A percentile compares a stretch with the other conserved stretches of the same genome.
Conservation (phyloP, 1,140 invertebrate species). For the Atta cephalotes region DNA sequence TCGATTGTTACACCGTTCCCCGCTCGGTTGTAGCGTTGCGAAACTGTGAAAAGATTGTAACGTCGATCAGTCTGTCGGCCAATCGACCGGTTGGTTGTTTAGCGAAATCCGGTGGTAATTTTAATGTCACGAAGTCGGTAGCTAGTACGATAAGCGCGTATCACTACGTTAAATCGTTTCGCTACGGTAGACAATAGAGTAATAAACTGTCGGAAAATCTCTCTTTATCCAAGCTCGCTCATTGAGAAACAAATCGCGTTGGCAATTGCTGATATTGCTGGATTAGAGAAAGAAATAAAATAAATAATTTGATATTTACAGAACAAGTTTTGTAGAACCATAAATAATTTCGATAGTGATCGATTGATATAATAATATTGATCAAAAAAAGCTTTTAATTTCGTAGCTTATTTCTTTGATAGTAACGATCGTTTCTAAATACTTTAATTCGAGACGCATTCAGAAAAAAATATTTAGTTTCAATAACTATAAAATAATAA, state of each 20-base stretch:
- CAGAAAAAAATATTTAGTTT: too few relatives aligned
- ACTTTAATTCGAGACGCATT: neutral
- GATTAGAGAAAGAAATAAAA: constrained; percentile 2
- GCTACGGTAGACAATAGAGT: constrained; percentile 47
- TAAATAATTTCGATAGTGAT: constrained; percentile 16
- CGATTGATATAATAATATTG: neutral
- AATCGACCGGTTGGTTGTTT: constrained; percentile 10
- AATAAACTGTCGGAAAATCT: constrained; percentile 53
- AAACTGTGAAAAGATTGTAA: constrained; percentile 27
- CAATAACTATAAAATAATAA: too few relatives aligned
- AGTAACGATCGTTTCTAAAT: neutral
- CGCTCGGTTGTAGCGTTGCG: constrained; percentile 3
- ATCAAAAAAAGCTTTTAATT: neutral
- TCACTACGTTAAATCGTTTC: constrained; percentile 43
- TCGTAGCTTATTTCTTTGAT: neutral
- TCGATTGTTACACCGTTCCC: constrained; percentile 31
- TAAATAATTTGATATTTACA: constrained; percentile 2
- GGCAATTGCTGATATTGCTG: constrained; percentile 25
- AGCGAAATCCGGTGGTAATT: constrained; percentile 45
- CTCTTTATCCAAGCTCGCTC: constrained; percentile 7
- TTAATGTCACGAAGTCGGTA: constrained; percentile 45
- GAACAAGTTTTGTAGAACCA: neutral
- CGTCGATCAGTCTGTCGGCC: neutral
- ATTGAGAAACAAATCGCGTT: constrained; percentile 9
- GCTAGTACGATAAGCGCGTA: constrained; percentile 36